Conservation (phyloP, 2,888 invertebrate species). For the Hypomecis atomaria region DNA sequence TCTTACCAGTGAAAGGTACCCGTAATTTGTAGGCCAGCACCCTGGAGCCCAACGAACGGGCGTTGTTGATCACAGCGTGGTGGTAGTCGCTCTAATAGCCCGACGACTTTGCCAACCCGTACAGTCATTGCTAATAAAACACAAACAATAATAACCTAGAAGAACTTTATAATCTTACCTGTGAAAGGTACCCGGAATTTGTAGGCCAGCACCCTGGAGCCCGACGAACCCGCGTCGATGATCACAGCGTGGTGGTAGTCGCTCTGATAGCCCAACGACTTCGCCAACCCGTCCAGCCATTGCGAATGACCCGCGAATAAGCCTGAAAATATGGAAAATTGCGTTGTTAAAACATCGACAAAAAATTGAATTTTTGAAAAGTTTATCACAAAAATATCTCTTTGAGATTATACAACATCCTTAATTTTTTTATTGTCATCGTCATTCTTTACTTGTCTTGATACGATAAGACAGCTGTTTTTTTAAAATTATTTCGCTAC, state of each 20-base stretch:
- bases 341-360: background rate
- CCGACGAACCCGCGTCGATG: conserved; percentile 97
- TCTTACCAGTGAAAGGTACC: conserved; percentile 88
- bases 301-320: conserved; percentile 84
- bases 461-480: too few species aligned
- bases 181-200: conserved; percentile 92
- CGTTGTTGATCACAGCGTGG: too few species aligned
- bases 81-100: too few species aligned
- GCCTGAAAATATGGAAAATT: conserved; percentile 58
- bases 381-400: too few species aligned
- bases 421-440: too few species aligned
- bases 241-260: conserved; percentile 91
- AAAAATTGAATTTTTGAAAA: too few species aligned
- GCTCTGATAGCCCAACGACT: conserved; percentile 87
- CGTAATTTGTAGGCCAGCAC: conserved; percentile 93
- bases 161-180: conserved; percentile 67
- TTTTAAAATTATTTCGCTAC: too few species aligned
- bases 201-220: conserved; percentile 93
- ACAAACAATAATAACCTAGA: too few species aligned
- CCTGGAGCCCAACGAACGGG: conserved; percentile 95
- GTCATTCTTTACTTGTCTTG: too few species aligned
- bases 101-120: too few species aligned
- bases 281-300: conserved; percentile 89
- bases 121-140: too few species aligned
- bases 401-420: too few species aligned